Percentiles rank a stretch among this genome's conserved stretches.
Conservation (phyloP, 2,888 invertebrate species). For the Xanthorhoe designata region DNA sequence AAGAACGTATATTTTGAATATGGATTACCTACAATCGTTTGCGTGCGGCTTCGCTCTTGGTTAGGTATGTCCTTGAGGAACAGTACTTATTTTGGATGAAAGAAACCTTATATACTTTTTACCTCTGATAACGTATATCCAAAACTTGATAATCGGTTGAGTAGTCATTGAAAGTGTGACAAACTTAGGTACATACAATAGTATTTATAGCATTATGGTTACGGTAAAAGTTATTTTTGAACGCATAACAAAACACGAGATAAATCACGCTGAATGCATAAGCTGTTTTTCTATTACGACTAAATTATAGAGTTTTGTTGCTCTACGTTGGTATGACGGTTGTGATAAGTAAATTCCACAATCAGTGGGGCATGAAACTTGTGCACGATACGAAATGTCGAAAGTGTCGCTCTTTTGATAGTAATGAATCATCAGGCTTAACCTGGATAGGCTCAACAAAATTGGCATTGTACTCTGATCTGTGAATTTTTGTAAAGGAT, state of each 20-base stretch:
- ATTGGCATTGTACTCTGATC: too few species aligned
- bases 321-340: slow-evolving; percentile 2
- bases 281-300: slow-evolving; percentile 8
- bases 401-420: slow-evolving; percentile 21
- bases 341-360: slow-evolving; percentile 20
- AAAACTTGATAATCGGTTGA: too few species aligned
- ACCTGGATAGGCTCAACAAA: background rate
- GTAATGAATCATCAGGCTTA: background rate
- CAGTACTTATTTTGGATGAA: too few species aligned
- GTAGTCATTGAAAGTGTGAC: too few species aligned
- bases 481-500: too few species aligned
- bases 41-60: too few species aligned
- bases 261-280: background rate
- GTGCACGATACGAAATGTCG: slow-evolving; percentile 35
- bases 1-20: background rate
- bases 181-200: too few species aligned
- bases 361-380: slow-evolving; percentile 23
- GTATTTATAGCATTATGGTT: background rate
- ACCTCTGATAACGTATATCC: too few species aligned
- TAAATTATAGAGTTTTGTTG: background rate
- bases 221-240: background rate
- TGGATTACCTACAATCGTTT: too few species aligned
- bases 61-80: too few species aligned
- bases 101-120: too few species aligned
- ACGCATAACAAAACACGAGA: background rate